A percentile compares a stretch with the other conserved stretches of the same genome.
Conservation (phyloP, 2,797 vertebrate genomes). For the Rhinatrema bivittatum region DNA sequence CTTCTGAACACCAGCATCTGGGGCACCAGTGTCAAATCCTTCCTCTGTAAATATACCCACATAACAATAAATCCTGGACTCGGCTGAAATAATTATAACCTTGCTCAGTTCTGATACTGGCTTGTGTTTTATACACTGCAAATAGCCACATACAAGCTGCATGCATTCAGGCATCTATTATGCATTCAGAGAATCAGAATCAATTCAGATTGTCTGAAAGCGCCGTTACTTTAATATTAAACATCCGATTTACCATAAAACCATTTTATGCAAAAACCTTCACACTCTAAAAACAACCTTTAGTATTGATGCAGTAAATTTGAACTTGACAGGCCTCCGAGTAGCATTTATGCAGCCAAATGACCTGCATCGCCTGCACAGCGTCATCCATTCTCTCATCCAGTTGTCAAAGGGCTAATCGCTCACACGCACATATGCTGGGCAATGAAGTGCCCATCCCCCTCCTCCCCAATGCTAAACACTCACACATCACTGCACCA, state of each 20-base stretch:
- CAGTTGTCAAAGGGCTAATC: slow-evolving; percentile 13
- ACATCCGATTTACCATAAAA: neutral
- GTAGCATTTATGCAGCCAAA: neutral
- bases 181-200: no score
- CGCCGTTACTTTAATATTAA: neutral
- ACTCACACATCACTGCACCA: slow-evolving; percentile 2
- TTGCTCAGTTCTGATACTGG: no score
- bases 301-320: neutral
- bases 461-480: slow-evolving; percentile 29
- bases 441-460: slow-evolving; percentile 35
- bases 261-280: neutral
- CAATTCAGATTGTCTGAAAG: no score
- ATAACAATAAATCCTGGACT: no score
- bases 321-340: neutral
- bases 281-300: neutral
- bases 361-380: slow-evolving; percentile 11
- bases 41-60: no score
- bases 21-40: no score
- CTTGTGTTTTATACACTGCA: no score
- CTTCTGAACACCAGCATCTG: no score
- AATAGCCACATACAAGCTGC: no score
- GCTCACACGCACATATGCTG: slow-evolving; percentile 14
- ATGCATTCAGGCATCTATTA: no score
- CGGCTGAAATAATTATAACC: no score
- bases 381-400: neutral